phyloP scores from a whole-genome alignment of 2,888 invertebrate species.

The Leptogaster cylindrica region DNA sequence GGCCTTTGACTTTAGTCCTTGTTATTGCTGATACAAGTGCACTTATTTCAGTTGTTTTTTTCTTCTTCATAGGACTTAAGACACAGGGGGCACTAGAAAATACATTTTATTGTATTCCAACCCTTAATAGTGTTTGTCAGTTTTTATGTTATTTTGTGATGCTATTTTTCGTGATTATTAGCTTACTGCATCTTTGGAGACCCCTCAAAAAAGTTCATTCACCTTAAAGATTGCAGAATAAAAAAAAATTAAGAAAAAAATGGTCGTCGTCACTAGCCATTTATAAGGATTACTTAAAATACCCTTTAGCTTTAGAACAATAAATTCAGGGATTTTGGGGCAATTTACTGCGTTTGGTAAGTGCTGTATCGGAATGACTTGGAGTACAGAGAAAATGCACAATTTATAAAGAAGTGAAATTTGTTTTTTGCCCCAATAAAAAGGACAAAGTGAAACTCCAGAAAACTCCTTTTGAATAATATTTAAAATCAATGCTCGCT shows the following conservation, averaged over 20 bases:
- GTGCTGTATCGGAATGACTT: neutral
- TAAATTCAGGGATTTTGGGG: constrained; percentile 16
- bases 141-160: neutral
- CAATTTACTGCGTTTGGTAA: constrained; percentile 17
- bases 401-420: too few species aligned
- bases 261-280: constrained; percentile 16
- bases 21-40: neutral
- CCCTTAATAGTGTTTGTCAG: neutral
- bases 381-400: too few species aligned
- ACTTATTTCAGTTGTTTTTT: too few species aligned
- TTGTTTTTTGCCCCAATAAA: too few species aligned
- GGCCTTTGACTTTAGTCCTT: neutral
- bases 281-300: constrained; percentile 31
- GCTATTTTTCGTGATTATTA: constrained; percentile 30
- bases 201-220: constrained; percentile 8
- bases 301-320: constrained; percentile 18
- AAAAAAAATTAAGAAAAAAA: constrained; percentile 28
- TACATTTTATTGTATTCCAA: too few species aligned
- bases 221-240: neutral
- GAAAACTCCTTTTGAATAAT: too few species aligned
- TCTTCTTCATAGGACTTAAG: too few species aligned
- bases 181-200: constrained; percentile 1
- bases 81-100: too few species aligned
- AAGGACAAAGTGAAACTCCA: too few species aligned
- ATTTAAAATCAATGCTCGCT: too few species aligned